Evolutionary conservation across 2,797 vertebrate species (phyloP), one percentile per base, ranked within the genome.

Genomic region (Trichosurus vulpecula): DNA sequence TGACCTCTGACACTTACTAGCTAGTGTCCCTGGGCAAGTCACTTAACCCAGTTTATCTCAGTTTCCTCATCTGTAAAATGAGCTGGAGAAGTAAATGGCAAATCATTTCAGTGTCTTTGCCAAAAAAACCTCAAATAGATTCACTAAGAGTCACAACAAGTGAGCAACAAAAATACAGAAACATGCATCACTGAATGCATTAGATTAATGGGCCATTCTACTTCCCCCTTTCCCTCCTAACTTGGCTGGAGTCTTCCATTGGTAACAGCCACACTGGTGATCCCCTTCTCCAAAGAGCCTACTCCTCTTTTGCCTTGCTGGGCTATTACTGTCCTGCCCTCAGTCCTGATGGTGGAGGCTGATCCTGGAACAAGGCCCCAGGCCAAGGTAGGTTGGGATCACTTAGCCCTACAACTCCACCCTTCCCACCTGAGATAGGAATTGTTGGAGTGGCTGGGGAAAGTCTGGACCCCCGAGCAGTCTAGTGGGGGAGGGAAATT

Each of bases 201-300:
- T n/a, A n/a, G n/a, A n/a, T n/a, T n/a, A n/a, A n/a, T n/a, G n/a
- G n/a, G n/a, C 6, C n/a, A 81, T 81, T 47, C n/a, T 47, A 25
- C 66, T 74, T 74, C n/a, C 22, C 41, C 41, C 22, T 87, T 51
- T 35, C 1, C 41, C 22, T 87, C 8, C 74, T 87, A 87, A 87
- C 22, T 87, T 47, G 41, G 41, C 74, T 27, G 74, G 22, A 87
- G 22, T 87, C 22, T 87, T 47, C 9, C 41, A 87, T 16, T 4
- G 0, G 2, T 47, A 47, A 47, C 0, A 81, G n/a, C 6, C 8
- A 41, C 2, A 9, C 1, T 3, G 19, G 8, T 10, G n/a, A 22
- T 47, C 58, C 16, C 74, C 16, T 47, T 47, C 19, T 47, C 66
- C 74, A 87, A 47, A 87, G 41, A 47, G 3, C 41, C 47, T 74